Base-by-base conservation (phyloP, 2,113 vertebrate species). In the Mesitornis unicolor region DNA sequence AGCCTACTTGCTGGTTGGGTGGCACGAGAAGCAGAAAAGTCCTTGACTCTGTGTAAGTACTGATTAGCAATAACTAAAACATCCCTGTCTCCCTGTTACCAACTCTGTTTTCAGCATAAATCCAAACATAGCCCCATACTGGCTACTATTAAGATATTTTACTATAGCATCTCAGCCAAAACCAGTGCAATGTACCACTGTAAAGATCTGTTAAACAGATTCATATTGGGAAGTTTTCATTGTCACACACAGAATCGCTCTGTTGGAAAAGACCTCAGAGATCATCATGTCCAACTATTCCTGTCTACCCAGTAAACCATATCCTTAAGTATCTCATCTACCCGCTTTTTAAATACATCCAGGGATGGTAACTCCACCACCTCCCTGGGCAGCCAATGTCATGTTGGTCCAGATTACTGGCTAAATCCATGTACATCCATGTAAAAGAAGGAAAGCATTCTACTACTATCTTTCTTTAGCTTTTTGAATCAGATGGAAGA, bases 1-100 rank as follows among this genome's bases (percentile, higher is more conserved):
- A 47, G 9, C 5, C 21, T 56, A 3, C 19, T 45, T 2, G 0
- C 20, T 38, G 24, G 14, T 22, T 6, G 5, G 17, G 13, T 10
- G 5, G 15, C 2, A 4, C 43, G 35, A 67, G 29, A 2, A 38
- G 14, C 14, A 68, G 60, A 43, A 56, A 74, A 73, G 29, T 4
- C 18, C 42, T 56, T 21, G 28, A 5, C 5, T 5, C 8, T 47
- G 2, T 47, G 10, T 24, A 33, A 60, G 13, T 8, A 7, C 15
- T n/a, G n/a, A n/a, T n/a, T n/a, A n/a, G n/a, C n/a, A n/a, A n/a
- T n/a, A n/a, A n/a, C n/a, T n/a, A n/a, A 60, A 26, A 26, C 8
- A 28, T 16, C 10, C 7, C 6, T 7, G 3, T 47, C n/a, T n/a
- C n/a, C n/a, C n/a, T n/a, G 1, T 40, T 16, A 31, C 20, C 24